These are phyloP conservation scores for Microtus oregoni DNA, from an alignment of 2,113 vertebrate species.

Conservation along the genomic window DNA sequence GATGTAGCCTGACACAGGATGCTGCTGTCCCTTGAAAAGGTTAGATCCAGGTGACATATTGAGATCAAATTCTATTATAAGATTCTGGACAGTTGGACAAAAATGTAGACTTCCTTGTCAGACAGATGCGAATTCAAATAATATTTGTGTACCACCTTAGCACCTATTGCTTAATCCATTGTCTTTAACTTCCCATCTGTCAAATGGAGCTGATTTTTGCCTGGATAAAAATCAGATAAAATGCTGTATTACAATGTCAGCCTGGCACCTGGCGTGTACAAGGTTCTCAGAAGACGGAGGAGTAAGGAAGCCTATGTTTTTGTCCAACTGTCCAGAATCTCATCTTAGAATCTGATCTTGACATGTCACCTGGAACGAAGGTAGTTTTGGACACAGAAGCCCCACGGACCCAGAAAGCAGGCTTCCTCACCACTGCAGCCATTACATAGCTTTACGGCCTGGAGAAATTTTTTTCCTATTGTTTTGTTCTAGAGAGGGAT, in stretches of 20 bases:
- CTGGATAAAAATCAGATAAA: neutral
- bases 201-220: neutral
- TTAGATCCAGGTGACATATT: neutral
- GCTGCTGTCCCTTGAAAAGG: neutral
- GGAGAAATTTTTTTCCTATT: neutral
- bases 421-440: neutral
- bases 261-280: neutral
- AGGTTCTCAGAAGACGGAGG: neutral
- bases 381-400: neutral
- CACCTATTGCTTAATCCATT: neutral
- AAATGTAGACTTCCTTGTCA: neutral
- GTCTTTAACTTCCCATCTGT: neutral
- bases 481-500: neutral
- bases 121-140: neutral
- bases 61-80: neutral
- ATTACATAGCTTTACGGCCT: neutral
- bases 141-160: neutral
- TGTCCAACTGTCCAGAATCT: no score
- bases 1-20: neutral
- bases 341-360: no score
- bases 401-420: neutral
- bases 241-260: neutral
- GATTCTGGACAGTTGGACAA: neutral
- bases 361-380: no score
- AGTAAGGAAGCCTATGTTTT: neutral